Percentiles rank a stretch among this genome's conserved stretches.
Evolutionary conservation across 2,113 vertebrate species (phyloP).

Genomic region (Cepphus grylle): DNA sequence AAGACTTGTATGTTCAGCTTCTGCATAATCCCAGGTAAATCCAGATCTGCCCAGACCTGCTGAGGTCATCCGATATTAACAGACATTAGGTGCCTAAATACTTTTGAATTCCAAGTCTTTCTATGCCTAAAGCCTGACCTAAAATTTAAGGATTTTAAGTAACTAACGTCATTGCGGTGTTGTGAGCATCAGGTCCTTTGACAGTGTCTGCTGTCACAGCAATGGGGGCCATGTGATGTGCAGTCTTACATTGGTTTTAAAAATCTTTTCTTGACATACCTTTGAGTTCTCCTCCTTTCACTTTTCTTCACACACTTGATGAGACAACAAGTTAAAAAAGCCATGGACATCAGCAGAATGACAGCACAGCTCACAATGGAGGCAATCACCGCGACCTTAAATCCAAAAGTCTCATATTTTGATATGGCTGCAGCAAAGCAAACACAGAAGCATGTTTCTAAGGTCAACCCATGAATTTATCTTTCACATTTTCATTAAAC

Average conservation of each 20-base stretch:
- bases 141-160: not conserved
- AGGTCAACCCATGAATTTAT: not conserved
- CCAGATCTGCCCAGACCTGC: not conserved
- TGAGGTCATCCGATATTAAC: not conserved
- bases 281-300: conserved; percentile 72
- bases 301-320: conserved; percentile 81
- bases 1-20: not conserved
- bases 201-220: not conserved
- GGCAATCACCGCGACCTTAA: conserved; percentile 85
- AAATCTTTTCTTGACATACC: conserved; percentile 60
- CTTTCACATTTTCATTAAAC: not conserved
- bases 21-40: not conserved
- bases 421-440: conserved; percentile 76
- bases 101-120: not conserved
- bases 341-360: conserved; percentile 89
- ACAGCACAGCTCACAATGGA: conserved; percentile 87
- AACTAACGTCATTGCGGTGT: not conserved
- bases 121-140: not conserved
- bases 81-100: not conserved
- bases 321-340: conserved; percentile 91
- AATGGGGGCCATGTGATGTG: not conserved
- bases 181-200: not conserved
- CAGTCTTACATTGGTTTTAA: not conserved
- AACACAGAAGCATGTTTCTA: not conserved
- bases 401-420: conserved; percentile 80